Conservation (phyloP, 2,797 vertebrate species). For the Percopsis omiscomaycus region DNA sequence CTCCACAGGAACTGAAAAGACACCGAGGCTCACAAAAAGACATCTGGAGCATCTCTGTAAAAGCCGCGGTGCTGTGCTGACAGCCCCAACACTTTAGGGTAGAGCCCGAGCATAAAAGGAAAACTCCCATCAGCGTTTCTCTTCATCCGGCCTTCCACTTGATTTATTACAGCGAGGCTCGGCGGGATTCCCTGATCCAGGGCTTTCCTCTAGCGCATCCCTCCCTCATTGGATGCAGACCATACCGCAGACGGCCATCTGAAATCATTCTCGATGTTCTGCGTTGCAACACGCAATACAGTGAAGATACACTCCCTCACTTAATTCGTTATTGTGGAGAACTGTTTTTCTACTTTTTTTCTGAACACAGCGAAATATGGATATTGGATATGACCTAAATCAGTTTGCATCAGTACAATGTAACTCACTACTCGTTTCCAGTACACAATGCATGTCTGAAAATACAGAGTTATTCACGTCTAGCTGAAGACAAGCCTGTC, state of each 20-base stretch:
- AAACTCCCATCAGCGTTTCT: conserved; percentile 68
- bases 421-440: too few relatives aligned
- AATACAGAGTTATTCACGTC: too few relatives aligned
- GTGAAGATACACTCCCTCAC: background rate
- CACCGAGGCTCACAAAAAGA: conserved; percentile 32
- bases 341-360: background rate
- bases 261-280: background rate
- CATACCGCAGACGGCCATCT: background rate
- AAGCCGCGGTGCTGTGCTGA: conserved; percentile 52
- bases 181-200: conserved; percentile 68
- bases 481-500: too few relatives aligned
- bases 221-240: conserved; percentile 8
- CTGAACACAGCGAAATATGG: background rate
- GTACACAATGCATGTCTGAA: too few relatives aligned
- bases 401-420: too few relatives aligned
- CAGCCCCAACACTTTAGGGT: conserved; percentile 52
- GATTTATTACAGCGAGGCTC: conserved; percentile 68
- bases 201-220: conserved; percentile 53
- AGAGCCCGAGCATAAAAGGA: conserved; percentile 54
- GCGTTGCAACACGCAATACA: background rate
- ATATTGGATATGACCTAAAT: too few relatives aligned
- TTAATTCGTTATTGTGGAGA: background rate
- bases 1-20: conserved; percentile 23
- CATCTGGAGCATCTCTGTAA: conserved; percentile 46
- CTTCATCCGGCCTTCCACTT: conserved; percentile 16